phyloP scores from a whole-genome alignment of 2,797 vertebrate genomes.

The Ptychadena robeensis region DNA sequence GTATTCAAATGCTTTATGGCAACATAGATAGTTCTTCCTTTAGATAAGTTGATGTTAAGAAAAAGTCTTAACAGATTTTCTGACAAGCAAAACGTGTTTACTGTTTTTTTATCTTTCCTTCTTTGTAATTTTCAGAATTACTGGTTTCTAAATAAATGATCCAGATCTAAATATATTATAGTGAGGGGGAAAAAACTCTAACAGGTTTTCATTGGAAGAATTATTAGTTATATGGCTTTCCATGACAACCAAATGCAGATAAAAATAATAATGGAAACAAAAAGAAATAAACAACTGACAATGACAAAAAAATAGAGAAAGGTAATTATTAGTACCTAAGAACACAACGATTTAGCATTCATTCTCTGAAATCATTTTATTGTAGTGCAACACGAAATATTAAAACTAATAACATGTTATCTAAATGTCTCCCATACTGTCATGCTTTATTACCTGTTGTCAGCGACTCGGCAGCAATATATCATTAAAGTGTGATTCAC shows the following conservation, averaged over 20 bases:
- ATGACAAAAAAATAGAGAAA: neutral
- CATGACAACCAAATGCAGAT: neutral
- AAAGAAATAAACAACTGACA: neutral
- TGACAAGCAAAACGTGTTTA: no score
- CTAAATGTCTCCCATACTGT: slow-evolving; percentile 19
- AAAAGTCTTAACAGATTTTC: no score
- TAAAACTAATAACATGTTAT: slow-evolving; percentile 30
- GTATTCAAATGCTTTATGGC: no score
- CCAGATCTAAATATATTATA: neutral
- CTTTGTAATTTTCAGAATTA: no score
- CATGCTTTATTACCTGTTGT: slow-evolving; percentile 33
- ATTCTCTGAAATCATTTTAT: neutral
- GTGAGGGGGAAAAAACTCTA: neutral
- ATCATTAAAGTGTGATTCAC: slow-evolving; percentile 37
- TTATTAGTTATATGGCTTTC: neutral
- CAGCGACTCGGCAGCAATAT: slow-evolving; percentile 28
- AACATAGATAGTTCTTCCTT: no score
- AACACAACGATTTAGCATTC: neutral
- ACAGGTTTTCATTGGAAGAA: neutral
- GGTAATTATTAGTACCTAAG: slow-evolving; percentile 7
- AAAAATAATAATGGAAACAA: neutral
- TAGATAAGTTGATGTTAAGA: no score
- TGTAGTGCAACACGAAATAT: slow-evolving; percentile 16
- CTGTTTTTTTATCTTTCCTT: no score
- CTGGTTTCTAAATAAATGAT: neutral